phyloP scores from a whole-genome alignment of 2,888 invertebrate species.

The Mythimna lalbum region DNA sequence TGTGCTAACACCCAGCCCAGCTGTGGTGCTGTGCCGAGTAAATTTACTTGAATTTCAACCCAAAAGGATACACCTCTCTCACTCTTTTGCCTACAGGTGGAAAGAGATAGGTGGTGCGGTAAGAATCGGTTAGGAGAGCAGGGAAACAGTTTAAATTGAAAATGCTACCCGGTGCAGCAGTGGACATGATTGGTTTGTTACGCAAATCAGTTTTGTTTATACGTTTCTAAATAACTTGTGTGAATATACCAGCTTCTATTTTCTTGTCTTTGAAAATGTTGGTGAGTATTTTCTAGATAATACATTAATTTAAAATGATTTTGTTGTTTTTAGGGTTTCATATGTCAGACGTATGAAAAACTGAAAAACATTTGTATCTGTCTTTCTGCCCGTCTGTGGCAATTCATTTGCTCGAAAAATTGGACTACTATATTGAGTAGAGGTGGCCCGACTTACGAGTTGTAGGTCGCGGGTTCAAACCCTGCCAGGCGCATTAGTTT shows the following conservation, averaged over 20 bases:
- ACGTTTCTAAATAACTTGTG: slow-evolving; percentile 49
- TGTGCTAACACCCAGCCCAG: slow-evolving; percentile 60
- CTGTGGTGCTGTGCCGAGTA: slow-evolving; percentile 52
- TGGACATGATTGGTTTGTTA: slow-evolving; percentile 71
- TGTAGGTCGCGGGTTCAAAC: no score
- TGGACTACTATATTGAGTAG: no score
- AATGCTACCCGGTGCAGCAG: slow-evolving; percentile 63
- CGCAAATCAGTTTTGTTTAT: slow-evolving; percentile 66
- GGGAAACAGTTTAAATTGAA: slow-evolving; percentile 67
- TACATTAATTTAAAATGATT: neutral
- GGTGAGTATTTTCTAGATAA: neutral
- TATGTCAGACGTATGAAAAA: no score
- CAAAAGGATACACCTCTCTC: slow-evolving; percentile 48
- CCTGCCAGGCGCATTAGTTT: no score
- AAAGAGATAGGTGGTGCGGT: slow-evolving; percentile 46
- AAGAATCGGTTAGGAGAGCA: slow-evolving; percentile 55
- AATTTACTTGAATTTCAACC: slow-evolving; percentile 65
- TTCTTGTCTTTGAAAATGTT: neutral
- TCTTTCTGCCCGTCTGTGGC: no score
- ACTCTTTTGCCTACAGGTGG: slow-evolving; percentile 42
- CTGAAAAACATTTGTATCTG: no score
- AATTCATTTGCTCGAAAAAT: no score
- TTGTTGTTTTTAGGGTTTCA: neutral
- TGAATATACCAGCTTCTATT: neutral
- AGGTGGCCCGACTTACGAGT: no score